Conservation (phyloP, 2,113 vertebrate species). For the Scartelaos histophorus region DNA sequence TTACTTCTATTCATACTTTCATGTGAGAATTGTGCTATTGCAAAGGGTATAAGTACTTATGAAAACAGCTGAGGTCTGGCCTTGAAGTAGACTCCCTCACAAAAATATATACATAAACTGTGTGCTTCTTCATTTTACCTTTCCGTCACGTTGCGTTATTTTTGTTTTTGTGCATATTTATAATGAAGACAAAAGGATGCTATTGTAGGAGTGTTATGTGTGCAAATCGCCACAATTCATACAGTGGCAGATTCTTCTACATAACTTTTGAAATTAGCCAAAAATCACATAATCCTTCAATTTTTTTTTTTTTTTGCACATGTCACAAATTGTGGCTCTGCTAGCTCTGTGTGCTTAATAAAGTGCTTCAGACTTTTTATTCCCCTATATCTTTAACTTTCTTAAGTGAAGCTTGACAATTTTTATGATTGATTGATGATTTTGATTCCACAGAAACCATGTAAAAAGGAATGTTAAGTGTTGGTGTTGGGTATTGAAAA, state of each 20-base stretch:
- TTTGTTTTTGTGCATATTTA: background rate
- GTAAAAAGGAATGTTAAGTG: too few relatives aligned
- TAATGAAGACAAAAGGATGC: background rate
- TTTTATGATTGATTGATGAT: too few relatives aligned
- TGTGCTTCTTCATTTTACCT: conserved; percentile 42
- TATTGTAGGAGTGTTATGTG: background rate
- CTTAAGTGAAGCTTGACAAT: too few relatives aligned
- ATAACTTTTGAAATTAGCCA: background rate
- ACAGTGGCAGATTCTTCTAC: background rate
- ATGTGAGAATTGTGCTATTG: conserved; percentile 39
- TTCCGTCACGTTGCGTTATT: background rate
- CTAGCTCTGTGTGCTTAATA: too few relatives aligned
- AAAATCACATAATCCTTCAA: too few relatives aligned
- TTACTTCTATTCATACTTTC: conserved; percentile 35
- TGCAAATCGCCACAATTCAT: background rate
- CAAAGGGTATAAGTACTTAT: conserved; percentile 29
- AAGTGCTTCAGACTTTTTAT: background rate
- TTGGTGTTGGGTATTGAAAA: too few relatives aligned
- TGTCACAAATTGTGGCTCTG: background rate
- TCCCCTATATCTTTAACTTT: background rate
- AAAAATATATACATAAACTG: conserved; percentile 16
- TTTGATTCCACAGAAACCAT: too few relatives aligned
- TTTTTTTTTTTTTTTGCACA: background rate
- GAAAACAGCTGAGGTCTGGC: conserved; percentile 53
- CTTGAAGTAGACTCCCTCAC: conserved; percentile 33